Conservation (phyloP, 2,888 invertebrate genomes). For the Sphaerolaimus hirsutus region DNA sequence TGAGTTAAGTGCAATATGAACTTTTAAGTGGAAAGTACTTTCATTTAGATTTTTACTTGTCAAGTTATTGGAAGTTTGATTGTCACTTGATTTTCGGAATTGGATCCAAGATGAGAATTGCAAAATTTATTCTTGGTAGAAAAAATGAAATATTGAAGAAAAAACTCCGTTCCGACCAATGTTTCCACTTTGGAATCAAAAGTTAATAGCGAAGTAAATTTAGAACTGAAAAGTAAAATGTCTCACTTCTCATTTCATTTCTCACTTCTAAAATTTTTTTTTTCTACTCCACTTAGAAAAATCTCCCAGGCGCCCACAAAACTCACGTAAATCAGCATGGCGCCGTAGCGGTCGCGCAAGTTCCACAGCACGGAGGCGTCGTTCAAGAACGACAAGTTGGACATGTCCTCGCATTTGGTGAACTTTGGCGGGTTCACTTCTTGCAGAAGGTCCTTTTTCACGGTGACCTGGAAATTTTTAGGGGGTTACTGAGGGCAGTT, state of each 20-base stretch:
- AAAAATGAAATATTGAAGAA: too few species aligned
- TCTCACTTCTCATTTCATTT: neutral
- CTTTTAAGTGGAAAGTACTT: too few species aligned
- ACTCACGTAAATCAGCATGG: conserved; percentile 46
- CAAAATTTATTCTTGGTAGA: too few species aligned
- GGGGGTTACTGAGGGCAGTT: too few species aligned
- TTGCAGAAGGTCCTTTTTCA: conserved; percentile 65
- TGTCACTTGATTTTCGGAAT: too few species aligned
- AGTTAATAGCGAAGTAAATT: neutral
- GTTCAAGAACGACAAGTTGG: conserved; percentile 88
- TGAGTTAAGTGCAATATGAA: too few species aligned
- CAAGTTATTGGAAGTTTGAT: too few species aligned
- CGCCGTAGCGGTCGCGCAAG: conserved; percentile 88
- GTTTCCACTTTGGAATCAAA: neutral
- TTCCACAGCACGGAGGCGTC: conserved; percentile 95
- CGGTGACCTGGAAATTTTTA: conserved; percentile 28
- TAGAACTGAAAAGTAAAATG: neutral
- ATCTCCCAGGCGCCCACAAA: too few species aligned
- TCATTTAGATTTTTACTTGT: too few species aligned
- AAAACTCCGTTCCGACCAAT: neutral
- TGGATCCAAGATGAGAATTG: too few species aligned
- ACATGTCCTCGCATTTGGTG: conserved; percentile 49
- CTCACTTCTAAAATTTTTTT: neutral
- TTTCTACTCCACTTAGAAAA: neutral
- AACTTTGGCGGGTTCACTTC: conserved; percentile 98